These are phyloP conservation scores for Diglossa cyanea DNA, from an alignment of 2,797 vertebrate genomes.

Conservation along the genomic window DNA sequence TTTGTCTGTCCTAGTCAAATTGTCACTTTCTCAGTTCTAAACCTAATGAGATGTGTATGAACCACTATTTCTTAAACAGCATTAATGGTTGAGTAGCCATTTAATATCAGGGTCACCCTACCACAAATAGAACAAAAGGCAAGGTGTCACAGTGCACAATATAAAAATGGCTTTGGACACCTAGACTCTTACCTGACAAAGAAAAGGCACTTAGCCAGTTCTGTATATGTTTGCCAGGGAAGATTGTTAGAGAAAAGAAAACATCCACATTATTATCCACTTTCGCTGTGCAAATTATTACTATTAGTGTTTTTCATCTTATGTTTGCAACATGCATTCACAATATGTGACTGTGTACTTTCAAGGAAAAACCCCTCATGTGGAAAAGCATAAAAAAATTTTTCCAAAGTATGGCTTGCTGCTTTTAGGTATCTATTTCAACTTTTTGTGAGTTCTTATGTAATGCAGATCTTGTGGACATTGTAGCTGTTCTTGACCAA, in stretches of 20 bases:
- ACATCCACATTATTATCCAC: not conserved
- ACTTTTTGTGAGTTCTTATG: not conserved
- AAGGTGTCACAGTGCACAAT: not conserved
- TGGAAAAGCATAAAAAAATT: not conserved
- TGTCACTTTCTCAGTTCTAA: not conserved
- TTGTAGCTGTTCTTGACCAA: not conserved
- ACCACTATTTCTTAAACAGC: not conserved
- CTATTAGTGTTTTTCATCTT: not conserved
- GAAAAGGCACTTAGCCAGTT: not conserved
- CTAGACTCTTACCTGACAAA: not conserved
- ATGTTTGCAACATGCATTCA: not conserved
- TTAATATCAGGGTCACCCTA: not conserved
- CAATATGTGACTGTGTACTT: not conserved
- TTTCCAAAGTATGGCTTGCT: not conserved
- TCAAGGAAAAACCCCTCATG: not conserved
- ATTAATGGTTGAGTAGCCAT: not conserved
- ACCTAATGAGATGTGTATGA: not conserved
- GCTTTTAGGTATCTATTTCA: not conserved
- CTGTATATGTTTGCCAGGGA: not conserved
- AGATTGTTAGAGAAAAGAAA: not conserved
- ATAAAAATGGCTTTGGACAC: not conserved
- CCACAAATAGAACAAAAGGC: not conserved
- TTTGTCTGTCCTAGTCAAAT: not conserved
- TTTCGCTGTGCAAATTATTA: not conserved
- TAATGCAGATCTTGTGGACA: not conserved